Percentiles rank a stretch among this genome's conserved stretches.
phyloP scores from a whole-genome alignment of 1,140 invertebrate genomes.

The Lucilia cuprina region DNA sequence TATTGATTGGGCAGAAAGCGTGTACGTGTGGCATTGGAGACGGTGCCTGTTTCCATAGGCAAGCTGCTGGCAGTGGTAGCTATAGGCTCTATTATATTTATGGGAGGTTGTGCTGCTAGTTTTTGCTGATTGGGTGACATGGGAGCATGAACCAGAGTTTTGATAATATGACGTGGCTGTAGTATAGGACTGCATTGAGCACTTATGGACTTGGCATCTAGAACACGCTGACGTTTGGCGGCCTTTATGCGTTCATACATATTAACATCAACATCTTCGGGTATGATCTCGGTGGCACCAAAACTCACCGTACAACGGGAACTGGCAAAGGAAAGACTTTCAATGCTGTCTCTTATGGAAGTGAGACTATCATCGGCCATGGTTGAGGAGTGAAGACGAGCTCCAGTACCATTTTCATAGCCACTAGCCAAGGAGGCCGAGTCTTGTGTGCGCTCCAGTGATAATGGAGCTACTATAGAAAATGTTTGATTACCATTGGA shows the following conservation, averaged over 20 bases:
- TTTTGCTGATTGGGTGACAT: background rate
- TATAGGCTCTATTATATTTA: conserved; percentile 20
- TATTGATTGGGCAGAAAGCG: conserved; percentile 53
- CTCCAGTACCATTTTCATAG: conserved; percentile 41
- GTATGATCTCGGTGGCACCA: conserved; percentile 54
- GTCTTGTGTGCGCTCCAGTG: conserved; percentile 47
- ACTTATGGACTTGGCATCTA: conserved; percentile 60
- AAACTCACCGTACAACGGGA: conserved; percentile 54
- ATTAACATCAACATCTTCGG: conserved; percentile 43
- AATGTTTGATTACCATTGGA: background rate
- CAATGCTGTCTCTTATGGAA: conserved; percentile 55
- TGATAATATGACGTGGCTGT: conserved; percentile 45
- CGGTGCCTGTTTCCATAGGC: background rate
- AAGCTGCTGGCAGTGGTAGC: background rate
- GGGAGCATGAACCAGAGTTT: conserved; percentile 16
- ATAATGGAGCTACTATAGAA: conserved; percentile 27
- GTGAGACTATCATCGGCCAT: conserved; percentile 59
- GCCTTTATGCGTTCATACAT: conserved; percentile 40
- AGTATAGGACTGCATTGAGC: conserved; percentile 61
- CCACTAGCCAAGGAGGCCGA: conserved; percentile 48
- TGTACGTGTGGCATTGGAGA: background rate
- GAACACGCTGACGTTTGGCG: conserved; percentile 52
- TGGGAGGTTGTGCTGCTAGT: background rate
- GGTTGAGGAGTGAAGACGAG: conserved; percentile 51
- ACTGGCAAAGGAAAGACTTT: conserved; percentile 57